Percentiles rank a stretch among this genome's conserved stretches.
phyloP scores from a whole-genome alignment of 2,888 invertebrate species.

The Aphidoletes aphidimyza region DNA sequence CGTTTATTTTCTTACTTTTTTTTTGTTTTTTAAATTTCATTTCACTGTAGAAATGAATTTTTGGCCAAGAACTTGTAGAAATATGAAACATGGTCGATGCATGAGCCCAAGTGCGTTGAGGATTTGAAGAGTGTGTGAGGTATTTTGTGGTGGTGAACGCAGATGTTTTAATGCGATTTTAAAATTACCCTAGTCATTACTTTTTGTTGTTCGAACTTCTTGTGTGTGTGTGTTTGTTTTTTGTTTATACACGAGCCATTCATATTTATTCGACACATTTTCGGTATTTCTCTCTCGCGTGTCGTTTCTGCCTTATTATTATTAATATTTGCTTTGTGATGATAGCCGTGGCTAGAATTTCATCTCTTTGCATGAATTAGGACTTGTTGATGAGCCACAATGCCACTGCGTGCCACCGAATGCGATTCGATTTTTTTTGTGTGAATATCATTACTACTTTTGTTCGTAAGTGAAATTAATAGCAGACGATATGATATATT shows the following conservation, averaged over 20 bases:
- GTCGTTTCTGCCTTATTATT: conserved; percentile 6
- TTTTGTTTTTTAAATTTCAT: background rate
- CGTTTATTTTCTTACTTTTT: background rate
- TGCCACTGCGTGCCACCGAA: background rate
- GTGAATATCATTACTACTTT: conserved; percentile 41
- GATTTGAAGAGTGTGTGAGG: background rate
- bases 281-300: background rate
- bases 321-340: conserved; percentile 36
- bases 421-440: background rate
- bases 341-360: conserved; percentile 1
- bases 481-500: conserved; percentile 56
- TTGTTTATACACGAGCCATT: conserved; percentile 14
- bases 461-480: conserved; percentile 56
- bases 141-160: conserved; percentile 33
- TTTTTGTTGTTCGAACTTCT: conserved; percentile 56
- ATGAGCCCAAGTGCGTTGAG: too few relatives aligned
- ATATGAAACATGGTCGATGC: too few relatives aligned
- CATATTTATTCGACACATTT: conserved; percentile 26
- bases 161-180: conserved; percentile 57
- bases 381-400: conserved; percentile 13
- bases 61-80: too few relatives aligned
- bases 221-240: background rate
- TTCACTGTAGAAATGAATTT: background rate
- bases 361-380: background rate
- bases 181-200: conserved; percentile 57